Conservation (phyloP, 2,113 vertebrate species). For the Crotalus helleri region DNA sequence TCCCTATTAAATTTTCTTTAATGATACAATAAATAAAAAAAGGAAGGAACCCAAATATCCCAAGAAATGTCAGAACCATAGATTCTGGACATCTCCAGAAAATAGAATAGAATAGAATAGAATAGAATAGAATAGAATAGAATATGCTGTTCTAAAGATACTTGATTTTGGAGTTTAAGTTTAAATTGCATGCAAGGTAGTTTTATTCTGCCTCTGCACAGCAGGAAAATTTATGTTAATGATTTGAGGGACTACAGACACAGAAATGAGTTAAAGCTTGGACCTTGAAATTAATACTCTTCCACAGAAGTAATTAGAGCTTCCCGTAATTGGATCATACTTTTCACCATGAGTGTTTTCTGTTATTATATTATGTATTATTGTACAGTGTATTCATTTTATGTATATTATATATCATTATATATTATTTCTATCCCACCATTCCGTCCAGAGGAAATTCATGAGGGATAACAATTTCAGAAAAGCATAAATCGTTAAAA, state of each 20-base stretch:
- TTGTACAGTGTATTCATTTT: neutral
- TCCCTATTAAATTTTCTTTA: neutral
- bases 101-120: no score
- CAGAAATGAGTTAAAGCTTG: neutral
- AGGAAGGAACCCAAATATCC: neutral
- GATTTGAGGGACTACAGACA: neutral
- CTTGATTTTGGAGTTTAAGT: neutral
- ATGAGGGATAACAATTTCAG: neutral
- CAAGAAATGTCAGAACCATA: neutral
- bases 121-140: no score
- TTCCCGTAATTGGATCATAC: neutral
- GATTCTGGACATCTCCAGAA: neutral
- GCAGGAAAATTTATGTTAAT: neutral
- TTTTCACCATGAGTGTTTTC: neutral
- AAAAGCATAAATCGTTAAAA: neutral
- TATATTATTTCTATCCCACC: neutral
- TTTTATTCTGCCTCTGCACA: neutral
- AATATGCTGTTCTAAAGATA: neutral
- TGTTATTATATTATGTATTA: neutral
- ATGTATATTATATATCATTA: neutral
- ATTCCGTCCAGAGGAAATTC: neutral
- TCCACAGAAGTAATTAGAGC: neutral
- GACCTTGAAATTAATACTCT: neutral
- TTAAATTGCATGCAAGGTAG: neutral
- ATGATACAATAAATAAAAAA: neutral